phyloP scores from a whole-genome alignment of 2,888 invertebrate species.

The Agrypnus murinus region DNA sequence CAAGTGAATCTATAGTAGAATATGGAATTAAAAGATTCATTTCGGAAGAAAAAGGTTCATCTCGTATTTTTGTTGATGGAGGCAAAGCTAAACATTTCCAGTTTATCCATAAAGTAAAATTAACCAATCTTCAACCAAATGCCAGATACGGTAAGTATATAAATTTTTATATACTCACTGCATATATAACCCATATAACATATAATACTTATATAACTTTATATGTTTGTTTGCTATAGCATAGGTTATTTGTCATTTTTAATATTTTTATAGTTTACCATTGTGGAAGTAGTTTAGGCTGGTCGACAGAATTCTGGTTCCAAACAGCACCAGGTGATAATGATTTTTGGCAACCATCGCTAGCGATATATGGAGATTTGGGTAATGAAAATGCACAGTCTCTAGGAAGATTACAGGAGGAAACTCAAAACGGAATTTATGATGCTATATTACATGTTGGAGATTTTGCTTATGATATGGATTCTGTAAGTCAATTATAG shows the following conservation, averaged over 20 bases:
- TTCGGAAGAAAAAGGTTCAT: conserved; percentile 74
- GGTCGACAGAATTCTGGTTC: conserved; percentile 89
- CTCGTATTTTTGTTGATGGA: conserved; percentile 83
- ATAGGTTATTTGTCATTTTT: not conserved
- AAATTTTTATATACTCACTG: not conserved
- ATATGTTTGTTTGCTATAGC: not conserved
- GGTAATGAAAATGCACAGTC: conserved; percentile 94
- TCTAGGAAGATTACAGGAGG: conserved; percentile 87
- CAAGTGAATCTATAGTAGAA: conserved; percentile 80
- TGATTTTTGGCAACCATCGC: conserved; percentile 80
- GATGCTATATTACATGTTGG: conserved; percentile 94
- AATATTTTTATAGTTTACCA: conserved; percentile 76
- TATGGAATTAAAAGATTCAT: conserved; percentile 80
- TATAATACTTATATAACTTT: no score
- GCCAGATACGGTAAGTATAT: conserved; percentile 76
- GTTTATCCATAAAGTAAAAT: conserved; percentile 85
- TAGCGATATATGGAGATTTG: conserved; percentile 96
- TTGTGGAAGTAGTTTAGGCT: conserved; percentile 85
- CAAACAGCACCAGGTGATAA: conserved; percentile 80
- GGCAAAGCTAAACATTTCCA: conserved; percentile 78
- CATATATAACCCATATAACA: no score
- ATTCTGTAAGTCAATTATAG: conserved; percentile 72
- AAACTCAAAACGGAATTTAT: conserved; percentile 85
- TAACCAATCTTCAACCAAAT: conserved; percentile 77
- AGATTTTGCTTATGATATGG: conserved; percentile 97